phyloP scores from a whole-genome alignment of 2,113 vertebrate genomes.

The Cyanistes caeruleus region DNA sequence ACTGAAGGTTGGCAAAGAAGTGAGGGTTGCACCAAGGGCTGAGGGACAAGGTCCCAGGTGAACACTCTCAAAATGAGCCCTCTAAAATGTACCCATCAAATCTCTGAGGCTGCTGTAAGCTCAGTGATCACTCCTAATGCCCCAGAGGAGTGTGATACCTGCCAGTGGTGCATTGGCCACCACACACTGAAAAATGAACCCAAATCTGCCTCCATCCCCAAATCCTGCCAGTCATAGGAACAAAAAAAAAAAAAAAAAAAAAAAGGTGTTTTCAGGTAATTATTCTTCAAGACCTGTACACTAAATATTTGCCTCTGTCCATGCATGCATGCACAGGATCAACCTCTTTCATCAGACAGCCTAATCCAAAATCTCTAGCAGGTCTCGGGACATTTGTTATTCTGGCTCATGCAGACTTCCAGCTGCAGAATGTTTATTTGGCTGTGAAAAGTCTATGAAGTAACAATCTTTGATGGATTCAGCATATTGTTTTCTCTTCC shows the following conservation, averaged over 20 bases:
- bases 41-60: background rate
- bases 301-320: background rate
- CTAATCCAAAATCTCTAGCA: background rate
- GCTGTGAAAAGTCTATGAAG: conserved; percentile 46
- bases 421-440: conserved; percentile 60
- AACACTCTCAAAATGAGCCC: background rate
- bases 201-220: background rate
- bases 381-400: background rate
- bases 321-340: background rate
- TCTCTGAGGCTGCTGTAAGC: background rate
- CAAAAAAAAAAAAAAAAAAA: background rate
- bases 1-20: background rate
- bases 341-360: background rate
- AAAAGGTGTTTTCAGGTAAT: background rate
- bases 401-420: conserved; percentile 41
- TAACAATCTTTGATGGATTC: conserved; percentile 39
- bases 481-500: conserved; percentile 42
- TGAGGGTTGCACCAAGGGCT: background rate
- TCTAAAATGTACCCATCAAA: background rate
- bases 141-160: background rate
- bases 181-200: background rate
- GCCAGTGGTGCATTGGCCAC: background rate
- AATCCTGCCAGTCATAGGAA: background rate
- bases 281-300: background rate
- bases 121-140: background rate